Percentiles rank a stretch among this genome's conserved stretches.
Conservation (phyloP, 2,113 vertebrate genomes). For the Tachycineta bicolor region DNA sequence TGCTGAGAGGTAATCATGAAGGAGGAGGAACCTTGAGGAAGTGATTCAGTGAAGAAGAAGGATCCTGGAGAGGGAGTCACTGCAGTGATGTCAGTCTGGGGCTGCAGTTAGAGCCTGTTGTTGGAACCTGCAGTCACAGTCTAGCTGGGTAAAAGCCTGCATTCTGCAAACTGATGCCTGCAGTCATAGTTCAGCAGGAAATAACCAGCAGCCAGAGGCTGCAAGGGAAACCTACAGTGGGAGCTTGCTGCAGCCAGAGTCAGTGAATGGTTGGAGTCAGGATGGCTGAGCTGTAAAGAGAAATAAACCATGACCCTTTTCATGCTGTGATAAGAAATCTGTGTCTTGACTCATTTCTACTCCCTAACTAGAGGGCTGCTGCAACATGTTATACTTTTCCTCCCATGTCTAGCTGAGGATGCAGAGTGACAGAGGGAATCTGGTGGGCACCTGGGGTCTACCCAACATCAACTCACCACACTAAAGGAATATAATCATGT, state of each 20-base stretch:
- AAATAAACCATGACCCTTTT: not conserved
- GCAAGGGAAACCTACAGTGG: not conserved
- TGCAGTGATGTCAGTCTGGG: not conserved
- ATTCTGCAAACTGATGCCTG: not conserved
- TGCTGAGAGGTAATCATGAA: not conserved
- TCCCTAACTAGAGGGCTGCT: not conserved
- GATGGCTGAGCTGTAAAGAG: not conserved
- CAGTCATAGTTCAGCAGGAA: not conserved
- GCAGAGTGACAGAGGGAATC: not conserved
- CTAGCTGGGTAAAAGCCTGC: not conserved
- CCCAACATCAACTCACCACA: not conserved
- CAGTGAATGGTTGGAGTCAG: not conserved
- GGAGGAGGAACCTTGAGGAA: not conserved
- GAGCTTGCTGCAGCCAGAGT: not conserved
- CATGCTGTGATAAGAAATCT: not conserved
- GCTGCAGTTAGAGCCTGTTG: not conserved
- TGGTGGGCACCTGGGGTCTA: not conserved
- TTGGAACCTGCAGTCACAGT: not conserved
- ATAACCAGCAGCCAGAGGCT: not conserved
- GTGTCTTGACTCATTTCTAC: not conserved
- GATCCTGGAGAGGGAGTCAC: not conserved
- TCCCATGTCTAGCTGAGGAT: not conserved
- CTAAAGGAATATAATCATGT: not conserved
- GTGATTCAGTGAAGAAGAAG: not conserved
- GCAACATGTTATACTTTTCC: not conserved